A percentile compares a stretch with the other conserved stretches of the same genome.
Evolutionary conservation across 2,888 invertebrate species (phyloP).

Genomic region (Lobophora halterata): DNA sequence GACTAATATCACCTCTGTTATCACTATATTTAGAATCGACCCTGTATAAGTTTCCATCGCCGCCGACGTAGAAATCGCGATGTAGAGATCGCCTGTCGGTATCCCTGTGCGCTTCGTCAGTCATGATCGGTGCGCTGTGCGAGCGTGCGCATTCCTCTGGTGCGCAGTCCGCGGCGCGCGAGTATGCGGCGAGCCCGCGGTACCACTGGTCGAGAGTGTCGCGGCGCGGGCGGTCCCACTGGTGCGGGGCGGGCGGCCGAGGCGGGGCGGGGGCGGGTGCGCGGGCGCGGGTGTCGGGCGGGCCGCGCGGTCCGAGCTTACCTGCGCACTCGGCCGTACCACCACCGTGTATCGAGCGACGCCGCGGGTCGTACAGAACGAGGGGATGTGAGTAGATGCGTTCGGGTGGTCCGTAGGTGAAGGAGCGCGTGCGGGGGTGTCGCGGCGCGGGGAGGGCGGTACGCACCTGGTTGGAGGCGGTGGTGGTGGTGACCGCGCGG

Average conservation of each 20-base stretch:
- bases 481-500: constrained; percentile 78
- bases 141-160: constrained; percentile 5
- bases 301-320: constrained; percentile 44
- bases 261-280: constrained; percentile 1
- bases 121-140: constrained; percentile 7
- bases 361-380: constrained; percentile 5
- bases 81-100: constrained; percentile 9
- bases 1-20: constrained; percentile 42
- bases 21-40: constrained; percentile 29
- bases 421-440: constrained; percentile 8
- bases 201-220: constrained; percentile 44
- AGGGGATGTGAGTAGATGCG: constrained; percentile 3
- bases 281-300: constrained; percentile 19
- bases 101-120: neutral
- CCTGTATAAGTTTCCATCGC: constrained; percentile 23
- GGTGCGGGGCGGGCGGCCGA: constrained; percentile 1
- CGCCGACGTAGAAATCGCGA: constrained; percentile 8
- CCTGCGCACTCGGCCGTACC: constrained; percentile 27
- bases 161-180: neutral
- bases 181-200: constrained; percentile 38
- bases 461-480: constrained; percentile 78
- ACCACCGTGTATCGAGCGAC: constrained; percentile 29
- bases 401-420: constrained; percentile 16
- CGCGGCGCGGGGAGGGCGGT: constrained; percentile 27
- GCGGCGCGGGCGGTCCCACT: constrained; percentile 7